Evolutionary conservation across 2,797 vertebrate species (phyloP).

Genomic region (Chrysocyon brachyurus): DNA sequence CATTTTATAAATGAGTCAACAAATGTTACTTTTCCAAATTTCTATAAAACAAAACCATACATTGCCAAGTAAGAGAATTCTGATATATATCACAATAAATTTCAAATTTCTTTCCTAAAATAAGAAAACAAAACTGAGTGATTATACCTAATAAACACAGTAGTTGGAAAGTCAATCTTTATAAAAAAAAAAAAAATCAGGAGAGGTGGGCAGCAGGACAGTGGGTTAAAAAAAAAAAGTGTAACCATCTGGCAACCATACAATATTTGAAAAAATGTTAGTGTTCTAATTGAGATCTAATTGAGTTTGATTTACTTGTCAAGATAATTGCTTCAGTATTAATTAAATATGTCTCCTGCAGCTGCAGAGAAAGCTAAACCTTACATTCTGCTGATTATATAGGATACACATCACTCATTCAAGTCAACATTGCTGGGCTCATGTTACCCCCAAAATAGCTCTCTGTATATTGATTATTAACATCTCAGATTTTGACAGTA

Average conservation of each 20-base stretch:
- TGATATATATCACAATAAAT: slow-evolving; percentile 2
- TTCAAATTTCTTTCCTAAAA: slow-evolving; percentile 36
- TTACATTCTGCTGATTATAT: slow-evolving; percentile 59
- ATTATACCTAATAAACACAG: slow-evolving; percentile 76
- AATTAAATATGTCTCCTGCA: slow-evolving; percentile 87
- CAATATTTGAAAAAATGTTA: slow-evolving; percentile 83
- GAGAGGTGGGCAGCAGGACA: not conserved
- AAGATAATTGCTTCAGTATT: slow-evolving; percentile 88
- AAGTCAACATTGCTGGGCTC: slow-evolving; percentile 42
- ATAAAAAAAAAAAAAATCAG: slow-evolving; percentile 10
- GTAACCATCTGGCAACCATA: slow-evolving; percentile 88
- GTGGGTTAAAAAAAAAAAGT: slow-evolving; percentile 53
- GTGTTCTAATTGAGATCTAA: slow-evolving; percentile 81
- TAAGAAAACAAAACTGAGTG: slow-evolving; percentile 59
- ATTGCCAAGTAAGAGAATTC: slow-evolving; percentile 20
- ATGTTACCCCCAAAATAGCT: not conserved
- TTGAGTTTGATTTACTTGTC: slow-evolving; percentile 87
- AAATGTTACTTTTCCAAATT: slow-evolving; percentile 41
- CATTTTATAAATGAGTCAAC: slow-evolving; percentile 45
- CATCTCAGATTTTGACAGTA: slow-evolving; percentile 70
- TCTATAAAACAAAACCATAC: slow-evolving; percentile 56
- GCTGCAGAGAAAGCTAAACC: slow-evolving; percentile 81
- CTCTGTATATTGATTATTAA: slow-evolving; percentile 51
- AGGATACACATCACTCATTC: slow-evolving; percentile 67
- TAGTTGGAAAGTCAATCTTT: slow-evolving; percentile 74